phyloP scores from a whole-genome alignment of 2,888 invertebrate genomes.

The Eucera pruinosa region DNA sequence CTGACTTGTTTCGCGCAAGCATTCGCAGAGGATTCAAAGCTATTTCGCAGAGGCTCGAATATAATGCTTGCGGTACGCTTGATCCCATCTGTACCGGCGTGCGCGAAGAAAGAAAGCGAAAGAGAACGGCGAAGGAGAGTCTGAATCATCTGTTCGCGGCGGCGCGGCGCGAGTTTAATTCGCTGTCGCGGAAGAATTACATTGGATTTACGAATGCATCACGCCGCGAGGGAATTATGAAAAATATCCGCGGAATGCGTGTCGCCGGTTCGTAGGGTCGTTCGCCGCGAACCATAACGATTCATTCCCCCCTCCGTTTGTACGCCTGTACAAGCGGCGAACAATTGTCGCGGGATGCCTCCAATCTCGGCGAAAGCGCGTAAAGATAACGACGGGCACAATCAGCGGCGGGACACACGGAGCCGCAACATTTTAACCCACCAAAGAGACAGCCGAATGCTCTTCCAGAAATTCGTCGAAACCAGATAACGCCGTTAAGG shows the following conservation, averaged over 20 bases:
- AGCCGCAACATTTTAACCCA: slow-evolving; percentile 47
- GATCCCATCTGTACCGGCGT: no score
- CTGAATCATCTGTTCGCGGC: slow-evolving; percentile 2
- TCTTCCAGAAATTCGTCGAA: slow-evolving; percentile 60
- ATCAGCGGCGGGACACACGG: slow-evolving; percentile 42
- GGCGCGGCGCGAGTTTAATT: slow-evolving; percentile 25
- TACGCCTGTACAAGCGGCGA: slow-evolving; percentile 2
- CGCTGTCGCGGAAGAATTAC: slow-evolving; percentile 28
- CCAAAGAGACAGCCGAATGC: slow-evolving; percentile 42
- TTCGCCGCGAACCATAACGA: slow-evolving; percentile 3
- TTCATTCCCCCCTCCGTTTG: not conserved
- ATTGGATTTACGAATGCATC: slow-evolving; percentile 35
- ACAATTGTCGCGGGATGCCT: slow-evolving; percentile 49
- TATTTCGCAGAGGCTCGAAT: no score
- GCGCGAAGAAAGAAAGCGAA: not conserved
- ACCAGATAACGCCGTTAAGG: slow-evolving; percentile 54
- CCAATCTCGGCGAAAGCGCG: not conserved
- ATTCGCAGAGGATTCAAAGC: no score
- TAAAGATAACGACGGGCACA: slow-evolving; percentile 55
- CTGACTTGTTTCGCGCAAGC: no score
- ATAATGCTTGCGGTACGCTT: no score
- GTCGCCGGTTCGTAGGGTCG: slow-evolving; percentile 5
- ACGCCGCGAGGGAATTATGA: slow-evolving; percentile 25
- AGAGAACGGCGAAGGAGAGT: not conserved
- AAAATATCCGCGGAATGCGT: slow-evolving; percentile 38